Evolutionary conservation across 2,888 invertebrate genomes (phyloP).

Genomic region (Machimus rusticus): DNA sequence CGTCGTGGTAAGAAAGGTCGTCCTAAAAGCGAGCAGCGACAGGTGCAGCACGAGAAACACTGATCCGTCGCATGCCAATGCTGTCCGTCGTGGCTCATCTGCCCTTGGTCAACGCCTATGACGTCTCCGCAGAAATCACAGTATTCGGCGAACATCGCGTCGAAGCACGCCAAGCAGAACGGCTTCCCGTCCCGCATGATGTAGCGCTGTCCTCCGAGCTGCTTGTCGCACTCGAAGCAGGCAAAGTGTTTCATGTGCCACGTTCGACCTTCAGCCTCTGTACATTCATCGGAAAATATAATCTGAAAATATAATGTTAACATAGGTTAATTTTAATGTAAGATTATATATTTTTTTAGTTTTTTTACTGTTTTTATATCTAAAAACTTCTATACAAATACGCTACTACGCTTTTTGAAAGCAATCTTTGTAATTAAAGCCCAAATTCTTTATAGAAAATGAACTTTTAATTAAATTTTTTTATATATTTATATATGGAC

Average conservation of each 20-base stretch:
- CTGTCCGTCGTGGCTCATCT: conserved; percentile 97
- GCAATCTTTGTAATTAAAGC: background rate
- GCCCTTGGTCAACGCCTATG: conserved; percentile 95
- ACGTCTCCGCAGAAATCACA: conserved; percentile 96
- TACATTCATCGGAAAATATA: conserved; percentile 97
- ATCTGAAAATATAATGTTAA: conserved; percentile 69
- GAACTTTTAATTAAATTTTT: no score
- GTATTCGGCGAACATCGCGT: conserved; percentile 94
- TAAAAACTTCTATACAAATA: no score
- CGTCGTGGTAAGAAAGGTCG: conserved; percentile 90
- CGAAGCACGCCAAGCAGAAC: conserved; percentile 94
- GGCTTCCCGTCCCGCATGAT: conserved; percentile 96
- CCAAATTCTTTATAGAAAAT: background rate
- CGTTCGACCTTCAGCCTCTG: conserved; percentile 96
- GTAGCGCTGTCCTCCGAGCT: conserved; percentile 97
- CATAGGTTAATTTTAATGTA: background rate
- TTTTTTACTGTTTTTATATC: no score
- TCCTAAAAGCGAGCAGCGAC: conserved; percentile 75
- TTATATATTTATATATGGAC: no score
- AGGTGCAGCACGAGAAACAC: conserved; percentile 94
- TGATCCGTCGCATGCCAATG: conserved; percentile 97
- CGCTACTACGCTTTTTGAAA: background rate
- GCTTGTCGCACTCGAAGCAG: conserved; percentile 91
- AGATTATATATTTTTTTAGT: no score
- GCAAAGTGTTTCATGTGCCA: conserved; percentile 99